phyloP scores from a whole-genome alignment of 2,113 vertebrate species.

The Aegotheles bennettii region DNA sequence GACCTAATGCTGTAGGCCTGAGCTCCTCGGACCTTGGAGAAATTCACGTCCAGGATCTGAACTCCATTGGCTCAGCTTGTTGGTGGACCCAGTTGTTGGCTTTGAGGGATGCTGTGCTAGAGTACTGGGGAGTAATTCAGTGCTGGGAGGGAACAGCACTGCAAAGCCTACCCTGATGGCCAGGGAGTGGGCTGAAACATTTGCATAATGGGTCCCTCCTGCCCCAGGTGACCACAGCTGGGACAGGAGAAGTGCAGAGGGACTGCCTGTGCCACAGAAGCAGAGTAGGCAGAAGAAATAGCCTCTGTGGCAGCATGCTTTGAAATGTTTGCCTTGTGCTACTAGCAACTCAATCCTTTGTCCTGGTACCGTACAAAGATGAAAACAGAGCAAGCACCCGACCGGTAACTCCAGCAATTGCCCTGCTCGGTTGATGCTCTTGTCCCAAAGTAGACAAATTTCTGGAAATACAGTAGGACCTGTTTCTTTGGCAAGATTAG shows the following conservation, averaged over 20 bases:
- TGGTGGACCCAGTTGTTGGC: not conserved
- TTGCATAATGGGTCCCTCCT: not conserved
- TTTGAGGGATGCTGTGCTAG: not conserved
- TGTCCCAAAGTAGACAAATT: not conserved
- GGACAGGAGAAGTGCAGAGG: not conserved
- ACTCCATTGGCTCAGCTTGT: not conserved
- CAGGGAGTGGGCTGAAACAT: not conserved
- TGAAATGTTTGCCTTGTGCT: not conserved
- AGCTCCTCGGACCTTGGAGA: not conserved
- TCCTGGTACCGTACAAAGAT: not conserved
- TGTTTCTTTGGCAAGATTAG: not conserved
- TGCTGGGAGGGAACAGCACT: not conserved
- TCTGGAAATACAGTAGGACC: not conserved
- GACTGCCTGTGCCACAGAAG: not conserved
- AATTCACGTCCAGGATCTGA: not conserved
- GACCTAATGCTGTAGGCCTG: not conserved
- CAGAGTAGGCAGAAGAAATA: not conserved
- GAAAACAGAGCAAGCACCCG: not conserved
- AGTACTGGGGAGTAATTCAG: not conserved
- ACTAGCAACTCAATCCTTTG: not conserved
- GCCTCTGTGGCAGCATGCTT: not conserved
- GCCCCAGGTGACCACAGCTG: not conserved
- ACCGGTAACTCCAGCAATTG: not conserved
- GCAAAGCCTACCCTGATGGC: too few relatives aligned
- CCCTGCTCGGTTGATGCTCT: not conserved